Evolutionary conservation across 2,888 invertebrate species (phyloP), one percentile per base, ranked within the genome.

Genomic region (Rhimphoctona megacephalus): DNA sequence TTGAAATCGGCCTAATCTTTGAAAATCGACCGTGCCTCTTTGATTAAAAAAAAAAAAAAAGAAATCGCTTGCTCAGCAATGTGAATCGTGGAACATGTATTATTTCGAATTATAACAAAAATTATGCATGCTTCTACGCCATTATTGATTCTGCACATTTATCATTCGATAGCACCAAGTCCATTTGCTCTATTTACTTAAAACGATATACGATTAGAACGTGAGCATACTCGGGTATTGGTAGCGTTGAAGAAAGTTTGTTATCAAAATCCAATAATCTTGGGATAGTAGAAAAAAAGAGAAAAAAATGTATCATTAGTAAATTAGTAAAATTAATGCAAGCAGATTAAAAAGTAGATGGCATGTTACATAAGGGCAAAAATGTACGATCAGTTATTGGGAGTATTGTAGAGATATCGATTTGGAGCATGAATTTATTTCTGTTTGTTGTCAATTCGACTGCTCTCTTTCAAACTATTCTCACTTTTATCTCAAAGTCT

Each of bases 321-420:
- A 22, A 66, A n/a, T 74, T 61, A 9, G 30, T 22, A 14, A 2
- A n/a, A 64, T 64, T n/a, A 52, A 33, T 77, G 25, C 25, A 30
- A 57, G 43, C 43, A 57, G 36, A 33, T 19, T 25, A 25, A 61
- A 67, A 43, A 8, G 57, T 82, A 82, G 82, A 69, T 33, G 61
- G 82, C 82, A 82, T 82, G 81, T 54, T 67, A 73, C 30, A 54
- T 30, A 67, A 76, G 46, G 9, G 57, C 19, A 76, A 76, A 6
- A 43, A 54, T 11, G 11, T 81, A 43, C 54, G 46, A 19, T 72
- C 61, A 76, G 72, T 78, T 22, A 78, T 81, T 67, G 72, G 81
- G 52, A 36, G 43, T 78, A 78, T 81, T 69, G 83, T 78, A 80
- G 78, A 73, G 78, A 73, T 30, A 66, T 83, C 83, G 81, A 86